These are phyloP conservation scores for Phoxinus dragarum DNA, from an alignment of 2,797 vertebrate genomes.

Conservation along the genomic window DNA sequence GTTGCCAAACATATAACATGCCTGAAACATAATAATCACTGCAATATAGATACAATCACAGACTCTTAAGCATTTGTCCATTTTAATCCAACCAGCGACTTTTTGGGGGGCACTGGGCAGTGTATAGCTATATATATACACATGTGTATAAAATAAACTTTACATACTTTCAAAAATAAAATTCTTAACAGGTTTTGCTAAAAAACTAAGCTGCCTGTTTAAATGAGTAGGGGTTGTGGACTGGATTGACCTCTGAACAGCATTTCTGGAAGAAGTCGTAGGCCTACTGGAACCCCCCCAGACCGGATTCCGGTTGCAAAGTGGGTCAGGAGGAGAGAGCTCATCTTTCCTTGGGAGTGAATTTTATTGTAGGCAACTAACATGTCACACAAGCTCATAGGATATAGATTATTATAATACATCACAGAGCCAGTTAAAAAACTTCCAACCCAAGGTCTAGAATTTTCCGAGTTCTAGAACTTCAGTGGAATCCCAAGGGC, in stretches of 20 bases:
- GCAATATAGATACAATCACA: too few relatives aligned
- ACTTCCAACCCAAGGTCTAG: neutral
- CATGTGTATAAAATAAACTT: too few relatives aligned
- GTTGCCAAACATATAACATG: too few relatives aligned
- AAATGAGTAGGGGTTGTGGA: neutral
- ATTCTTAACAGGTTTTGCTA: too few relatives aligned
- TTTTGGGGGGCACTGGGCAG: too few relatives aligned
- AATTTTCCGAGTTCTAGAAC: neutral
- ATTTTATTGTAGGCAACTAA: conserved; percentile 8
- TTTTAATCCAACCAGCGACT: too few relatives aligned
- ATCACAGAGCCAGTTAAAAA: neutral
- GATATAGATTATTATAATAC: neutral
- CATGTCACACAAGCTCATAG: neutral
- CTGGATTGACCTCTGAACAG: conserved; percentile 3
- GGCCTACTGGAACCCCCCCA: conserved; percentile 65
- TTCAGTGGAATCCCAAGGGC: neutral
- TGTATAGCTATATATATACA: too few relatives aligned
- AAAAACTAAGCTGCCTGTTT: too few relatives aligned
- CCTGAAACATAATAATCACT: too few relatives aligned
- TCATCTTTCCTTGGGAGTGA: conserved; percentile 63
- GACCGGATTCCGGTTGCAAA: conserved; percentile 67
- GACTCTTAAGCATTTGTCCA: too few relatives aligned
- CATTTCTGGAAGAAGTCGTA: conserved; percentile 51
- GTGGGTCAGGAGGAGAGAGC: conserved; percentile 62
- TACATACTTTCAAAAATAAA: too few relatives aligned